Evolutionary conservation across 1,140 invertebrate genomes (phyloP), one percentile per base, ranked within the genome.

Genomic region (Drosophila murphyi): DNA sequence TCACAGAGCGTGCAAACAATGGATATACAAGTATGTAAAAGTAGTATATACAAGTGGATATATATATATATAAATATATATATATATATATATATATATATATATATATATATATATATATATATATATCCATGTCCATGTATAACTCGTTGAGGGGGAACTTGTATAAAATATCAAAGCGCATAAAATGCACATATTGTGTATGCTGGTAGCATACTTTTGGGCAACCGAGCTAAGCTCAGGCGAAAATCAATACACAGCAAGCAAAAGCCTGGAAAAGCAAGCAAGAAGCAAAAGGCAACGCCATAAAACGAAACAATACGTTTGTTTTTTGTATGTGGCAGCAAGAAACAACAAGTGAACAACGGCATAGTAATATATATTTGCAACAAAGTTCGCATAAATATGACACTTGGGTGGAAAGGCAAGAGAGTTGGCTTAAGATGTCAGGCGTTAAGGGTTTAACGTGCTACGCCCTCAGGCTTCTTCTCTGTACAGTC

Each of bases 1-100:
- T 88, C 82, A 88, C 83, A 82, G 62, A 73, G 80, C 77, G 79
- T 82, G 80, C 83, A 87, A 83, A 88, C 82, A 87, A 87, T 88
- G 83, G 82, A 56, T 61, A 61, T 56, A 57, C 39, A 65, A 54
- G 50, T 48, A 61, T 48, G 52, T 8, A 45, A 35, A 56, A 4
- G 7, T 41, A 12, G 12, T 12, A 12, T 12, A 12, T 12, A 12
- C 12, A 12, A 87, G 88, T 88, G 83, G 82, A 48, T 59, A 50
- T 20, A 20, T 20, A 20, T 20, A 48, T 48, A 61, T 48, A 57
- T 45, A 48, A 54, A 50, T 20, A 20, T 20, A 20, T 20, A 20
- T 20, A 20, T 20, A 20, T 20, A 20, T 20, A 20, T 20, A 20
- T 20, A 48, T 48, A 61, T 48, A 57, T 45, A 48, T 59, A 50